Evolutionary conservation across 2,888 invertebrate species (phyloP).

Genomic region (Salpingus planirostris): DNA sequence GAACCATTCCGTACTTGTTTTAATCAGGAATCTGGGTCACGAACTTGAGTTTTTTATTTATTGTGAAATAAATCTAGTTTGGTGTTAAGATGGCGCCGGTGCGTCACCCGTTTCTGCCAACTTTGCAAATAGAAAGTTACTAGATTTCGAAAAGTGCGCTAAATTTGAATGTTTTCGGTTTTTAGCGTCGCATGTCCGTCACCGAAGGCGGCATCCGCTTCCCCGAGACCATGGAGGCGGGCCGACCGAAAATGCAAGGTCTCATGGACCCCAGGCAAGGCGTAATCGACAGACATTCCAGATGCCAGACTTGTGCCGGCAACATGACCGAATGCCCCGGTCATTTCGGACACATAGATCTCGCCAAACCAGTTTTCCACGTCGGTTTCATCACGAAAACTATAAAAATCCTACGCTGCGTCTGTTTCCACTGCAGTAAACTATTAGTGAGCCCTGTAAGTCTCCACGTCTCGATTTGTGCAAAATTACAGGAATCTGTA

Average conservation of each 20-base stretch:
- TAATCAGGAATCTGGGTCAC: no score
- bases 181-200: conserved; percentile 93
- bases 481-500: no score
- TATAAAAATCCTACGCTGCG: conserved; percentile 95
- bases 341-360: conserved; percentile 97
- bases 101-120: no score
- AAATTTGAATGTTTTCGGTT: conserved; percentile 22
- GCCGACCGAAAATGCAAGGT: conserved; percentile 94
- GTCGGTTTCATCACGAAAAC: conserved; percentile 96
- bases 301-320: conserved; percentile 94
- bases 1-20: no score
- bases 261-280: conserved; percentile 99
- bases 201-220: conserved; percentile 95
- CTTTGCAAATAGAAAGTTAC: conserved; percentile 3
- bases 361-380: conserved; percentile 98
- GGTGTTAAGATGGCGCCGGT: no score
- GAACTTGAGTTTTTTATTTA: no score
- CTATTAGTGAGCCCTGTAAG: conserved; percentile 89
- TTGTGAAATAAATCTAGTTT: no score
- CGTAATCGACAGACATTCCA: conserved; percentile 86
- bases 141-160: conserved; percentile 1
- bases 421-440: conserved; percentile 98
- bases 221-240: conserved; percentile 97
- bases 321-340: conserved; percentile 99
- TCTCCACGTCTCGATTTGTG: conserved; percentile 39